phyloP scores from a whole-genome alignment of 2,113 vertebrate species.

The Microtus oregoni region DNA sequence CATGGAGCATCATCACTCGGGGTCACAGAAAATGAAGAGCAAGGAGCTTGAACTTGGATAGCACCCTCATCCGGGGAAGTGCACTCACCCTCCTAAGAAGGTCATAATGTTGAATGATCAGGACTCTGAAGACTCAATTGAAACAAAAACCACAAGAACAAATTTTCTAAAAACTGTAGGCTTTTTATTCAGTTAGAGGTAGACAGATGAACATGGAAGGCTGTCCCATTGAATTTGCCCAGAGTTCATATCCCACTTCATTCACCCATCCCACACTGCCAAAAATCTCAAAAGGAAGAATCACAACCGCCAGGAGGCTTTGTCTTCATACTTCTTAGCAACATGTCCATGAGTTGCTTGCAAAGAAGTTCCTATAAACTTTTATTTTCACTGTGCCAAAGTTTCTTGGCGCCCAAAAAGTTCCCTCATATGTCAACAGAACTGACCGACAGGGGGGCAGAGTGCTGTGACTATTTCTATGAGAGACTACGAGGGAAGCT shows the following conservation, averaged over 20 bases:
- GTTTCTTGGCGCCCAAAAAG: constrained; percentile 30
- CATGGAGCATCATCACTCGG: neutral
- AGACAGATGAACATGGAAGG: constrained; percentile 84
- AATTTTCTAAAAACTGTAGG: constrained; percentile 79
- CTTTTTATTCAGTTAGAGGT: constrained; percentile 83
- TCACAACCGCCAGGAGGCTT: constrained; percentile 42
- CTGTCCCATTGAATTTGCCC: constrained; percentile 70
- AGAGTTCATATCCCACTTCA: constrained; percentile 71
- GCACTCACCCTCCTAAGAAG: neutral
- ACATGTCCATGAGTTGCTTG: constrained; percentile 61
- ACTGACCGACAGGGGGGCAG: constrained; percentile 38
- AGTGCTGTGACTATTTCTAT: constrained; percentile 50
- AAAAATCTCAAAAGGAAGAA: constrained; percentile 64
- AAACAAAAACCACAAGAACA: constrained; percentile 63
- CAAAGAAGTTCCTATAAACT: constrained; percentile 74
- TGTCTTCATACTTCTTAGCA: constrained; percentile 68
- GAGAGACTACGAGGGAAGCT: constrained; percentile 63
- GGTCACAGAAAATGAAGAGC: neutral
- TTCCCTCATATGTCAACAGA: constrained; percentile 10
- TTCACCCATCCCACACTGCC: constrained; percentile 74
- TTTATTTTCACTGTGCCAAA: constrained; percentile 59
- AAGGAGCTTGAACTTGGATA: neutral
- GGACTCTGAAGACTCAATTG: neutral
- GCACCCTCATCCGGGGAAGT: neutral
- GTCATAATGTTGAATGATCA: neutral